These are phyloP conservation scores for Phaenicophaeus curvirostris DNA, from an alignment of 2,797 vertebrate species.

Conservation along the genomic window DNA sequence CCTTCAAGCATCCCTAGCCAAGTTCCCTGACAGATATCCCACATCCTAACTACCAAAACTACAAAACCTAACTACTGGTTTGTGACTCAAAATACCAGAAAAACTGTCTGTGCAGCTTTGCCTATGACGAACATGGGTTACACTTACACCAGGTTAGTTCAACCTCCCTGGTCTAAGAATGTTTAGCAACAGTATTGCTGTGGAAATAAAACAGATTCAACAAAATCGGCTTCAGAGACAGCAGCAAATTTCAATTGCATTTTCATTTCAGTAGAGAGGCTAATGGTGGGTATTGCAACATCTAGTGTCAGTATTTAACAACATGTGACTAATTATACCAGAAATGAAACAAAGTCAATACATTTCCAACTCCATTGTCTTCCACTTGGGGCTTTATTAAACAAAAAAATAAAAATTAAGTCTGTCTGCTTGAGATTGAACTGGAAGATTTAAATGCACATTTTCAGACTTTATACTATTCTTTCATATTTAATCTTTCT, in stretches of 20 bases:
- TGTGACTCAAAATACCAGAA: neutral
- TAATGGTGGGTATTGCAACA: neutral
- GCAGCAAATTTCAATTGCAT: neutral
- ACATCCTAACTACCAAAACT: neutral
- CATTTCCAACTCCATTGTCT: neutral
- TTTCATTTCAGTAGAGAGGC: neutral
- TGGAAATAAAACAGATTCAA: neutral
- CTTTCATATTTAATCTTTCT: conserved; percentile 18
- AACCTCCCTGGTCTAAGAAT: neutral
- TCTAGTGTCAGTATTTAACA: neutral
- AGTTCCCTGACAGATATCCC: neutral
- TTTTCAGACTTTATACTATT: conserved; percentile 19
- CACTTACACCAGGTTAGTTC: neutral
- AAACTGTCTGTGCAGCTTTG: neutral
- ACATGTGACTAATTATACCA: neutral
- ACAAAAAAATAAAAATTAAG: neutral
- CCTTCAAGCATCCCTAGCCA: neutral
- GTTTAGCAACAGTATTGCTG: neutral
- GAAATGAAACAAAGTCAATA: conserved; percentile 3
- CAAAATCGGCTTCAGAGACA: neutral
- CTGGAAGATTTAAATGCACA: conserved; percentile 33
- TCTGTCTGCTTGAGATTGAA: conserved; percentile 13
- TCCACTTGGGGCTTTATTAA: neutral
- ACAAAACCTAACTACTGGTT: neutral
- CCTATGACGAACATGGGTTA: accelerated